phyloP scores from a whole-genome alignment of 1,140 invertebrate species.

The Cotesia vestalis region DNA sequence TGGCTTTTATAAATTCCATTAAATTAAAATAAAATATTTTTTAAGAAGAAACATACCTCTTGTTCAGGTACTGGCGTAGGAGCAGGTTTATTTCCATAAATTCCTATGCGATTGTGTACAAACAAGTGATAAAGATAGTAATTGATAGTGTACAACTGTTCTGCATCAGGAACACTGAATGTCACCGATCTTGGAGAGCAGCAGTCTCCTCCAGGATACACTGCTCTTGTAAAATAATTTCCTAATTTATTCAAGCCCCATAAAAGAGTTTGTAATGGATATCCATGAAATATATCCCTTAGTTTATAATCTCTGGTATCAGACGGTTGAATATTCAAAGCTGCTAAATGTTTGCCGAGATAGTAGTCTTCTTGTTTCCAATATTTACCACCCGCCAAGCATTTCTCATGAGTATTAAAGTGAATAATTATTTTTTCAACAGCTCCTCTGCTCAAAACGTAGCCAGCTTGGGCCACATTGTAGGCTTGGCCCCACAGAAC shows the following conservation, averaged over 20 bases:
- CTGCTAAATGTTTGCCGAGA: constrained; percentile 66
- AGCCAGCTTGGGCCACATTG: constrained; percentile 66
- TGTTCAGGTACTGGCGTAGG: constrained; percentile 54
- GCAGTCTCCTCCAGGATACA: constrained; percentile 61
- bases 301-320: constrained; percentile 65
- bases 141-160: constrained; percentile 64
- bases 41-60: constrained; percentile 46
- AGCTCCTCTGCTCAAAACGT: constrained; percentile 63
- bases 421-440: constrained; percentile 53
- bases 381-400: constrained; percentile 62
- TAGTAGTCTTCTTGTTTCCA: constrained; percentile 70
- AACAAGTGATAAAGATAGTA: constrained; percentile 64
- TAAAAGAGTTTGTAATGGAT: constrained; percentile 63
- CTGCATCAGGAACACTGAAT: constrained; percentile 60
- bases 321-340: constrained; percentile 60
- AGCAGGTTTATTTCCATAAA: constrained; percentile 56
- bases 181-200: constrained; percentile 62
- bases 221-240: constrained; percentile 63
- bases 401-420: constrained; percentile 61
- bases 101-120: constrained; percentile 50
- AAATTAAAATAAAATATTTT: constrained; percentile 11
- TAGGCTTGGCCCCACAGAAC: constrained; percentile 64
- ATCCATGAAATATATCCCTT: constrained; percentile 66
- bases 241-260: constrained; percentile 59
- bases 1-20: constrained; percentile 22